These are phyloP conservation scores for Villa cingulata DNA, from an alignment of 2,888 invertebrate genomes.

Conservation along the genomic window DNA sequence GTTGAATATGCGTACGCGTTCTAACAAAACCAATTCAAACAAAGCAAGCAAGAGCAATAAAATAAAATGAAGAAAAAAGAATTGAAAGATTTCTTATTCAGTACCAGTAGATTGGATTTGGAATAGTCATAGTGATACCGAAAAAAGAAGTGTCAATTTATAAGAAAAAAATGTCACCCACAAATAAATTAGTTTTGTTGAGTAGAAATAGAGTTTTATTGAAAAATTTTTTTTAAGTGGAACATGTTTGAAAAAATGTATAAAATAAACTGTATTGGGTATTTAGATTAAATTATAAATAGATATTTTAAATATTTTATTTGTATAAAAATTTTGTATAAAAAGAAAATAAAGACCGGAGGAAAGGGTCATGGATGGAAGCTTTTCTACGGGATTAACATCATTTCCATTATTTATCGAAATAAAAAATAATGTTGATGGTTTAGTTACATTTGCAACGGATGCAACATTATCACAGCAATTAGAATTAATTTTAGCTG, in stretches of 20 bases:
- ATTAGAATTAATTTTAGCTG: constrained; percentile 36
- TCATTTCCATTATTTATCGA: constrained; percentile 16
- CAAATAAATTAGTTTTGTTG: not conserved
- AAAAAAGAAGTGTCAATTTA: constrained; percentile 1
- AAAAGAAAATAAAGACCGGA: not conserved
- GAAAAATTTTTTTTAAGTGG: not conserved
- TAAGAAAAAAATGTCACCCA: not conserved
- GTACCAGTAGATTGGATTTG: too few species aligned
- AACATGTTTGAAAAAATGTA: not conserved
- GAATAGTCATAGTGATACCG: not conserved
- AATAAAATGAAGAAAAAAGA: too few species aligned
- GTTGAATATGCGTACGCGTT: too few species aligned
- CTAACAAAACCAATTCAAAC: too few species aligned
- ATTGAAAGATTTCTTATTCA: constrained; percentile 1
- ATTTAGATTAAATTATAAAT: not conserved
- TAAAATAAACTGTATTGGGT: not conserved
- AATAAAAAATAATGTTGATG: constrained; percentile 26
- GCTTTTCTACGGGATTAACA: constrained; percentile 12
- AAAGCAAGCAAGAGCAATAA: too few species aligned
- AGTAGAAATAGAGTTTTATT: not conserved
- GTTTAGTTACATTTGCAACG: constrained; percentile 29
- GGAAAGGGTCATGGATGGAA: constrained; percentile 10
- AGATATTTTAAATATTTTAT: not conserved
- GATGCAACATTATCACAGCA: constrained; percentile 35
- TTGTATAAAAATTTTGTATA: not conserved